These are phyloP conservation scores for Phrynocephalus versicolor DNA, from an alignment of 2,113 vertebrate genomes.

Conservation along the genomic window DNA sequence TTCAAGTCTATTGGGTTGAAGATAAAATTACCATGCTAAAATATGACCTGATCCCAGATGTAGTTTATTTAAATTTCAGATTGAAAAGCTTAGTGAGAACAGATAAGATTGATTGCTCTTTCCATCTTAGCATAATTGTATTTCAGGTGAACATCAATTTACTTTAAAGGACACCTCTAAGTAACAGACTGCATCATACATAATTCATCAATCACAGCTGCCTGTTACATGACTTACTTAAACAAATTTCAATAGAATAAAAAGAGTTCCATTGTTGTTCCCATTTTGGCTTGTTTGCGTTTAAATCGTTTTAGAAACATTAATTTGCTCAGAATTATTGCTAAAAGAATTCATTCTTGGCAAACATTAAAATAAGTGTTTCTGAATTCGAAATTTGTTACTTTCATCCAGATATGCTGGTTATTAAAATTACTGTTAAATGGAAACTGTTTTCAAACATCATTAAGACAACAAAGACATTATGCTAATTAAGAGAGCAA, in stretches of 20 bases:
- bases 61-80: constrained; percentile 83
- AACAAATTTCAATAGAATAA: constrained; percentile 71
- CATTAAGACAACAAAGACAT: constrained; percentile 28
- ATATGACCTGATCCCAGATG: constrained; percentile 72
- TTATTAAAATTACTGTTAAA: constrained; percentile 44
- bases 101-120: constrained; percentile 83
- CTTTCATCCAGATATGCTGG: constrained; percentile 35
- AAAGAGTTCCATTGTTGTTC: constrained; percentile 64
- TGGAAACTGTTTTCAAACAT: constrained; percentile 44
- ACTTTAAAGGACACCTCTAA: constrained; percentile 86
- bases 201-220: constrained; percentile 82
- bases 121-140: constrained; percentile 84
- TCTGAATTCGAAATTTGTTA: constrained; percentile 14
- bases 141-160: constrained; percentile 90
- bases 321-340: constrained; percentile 56
- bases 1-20: constrained; percentile 68
- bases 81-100: constrained; percentile 81
- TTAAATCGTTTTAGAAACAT: constrained; percentile 64
- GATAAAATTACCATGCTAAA: constrained; percentile 71
- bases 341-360: constrained; percentile 53
- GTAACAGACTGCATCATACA: constrained; percentile 82
- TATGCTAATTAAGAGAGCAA: constrained; percentile 40
- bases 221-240: constrained; percentile 73
- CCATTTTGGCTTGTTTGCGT: constrained; percentile 59
- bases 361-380: constrained; percentile 45